phyloP scores from a whole-genome alignment of 2,113 vertebrate species.

The Petaurus breviceps region DNA sequence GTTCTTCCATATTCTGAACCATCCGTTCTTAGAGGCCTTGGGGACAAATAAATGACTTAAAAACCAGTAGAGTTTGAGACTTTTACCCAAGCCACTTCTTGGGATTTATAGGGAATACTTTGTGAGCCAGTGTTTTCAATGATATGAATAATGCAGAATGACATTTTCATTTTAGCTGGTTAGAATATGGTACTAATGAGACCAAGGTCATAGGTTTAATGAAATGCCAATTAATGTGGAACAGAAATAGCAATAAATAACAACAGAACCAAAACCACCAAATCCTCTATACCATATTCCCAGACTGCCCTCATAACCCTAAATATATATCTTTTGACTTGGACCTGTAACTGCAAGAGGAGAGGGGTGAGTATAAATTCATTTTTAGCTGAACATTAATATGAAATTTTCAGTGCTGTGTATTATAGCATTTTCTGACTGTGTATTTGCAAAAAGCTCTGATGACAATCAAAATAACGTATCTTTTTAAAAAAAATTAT shows the following conservation, averaged over 20 bases:
- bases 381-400: not conserved
- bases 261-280: not conserved
- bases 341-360: not conserved
- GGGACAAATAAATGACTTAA: not conserved
- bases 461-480: not conserved
- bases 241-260: not conserved
- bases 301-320: not conserved
- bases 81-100: not conserved
- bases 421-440: not conserved
- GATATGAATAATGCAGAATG: slow-evolving; percentile 13
- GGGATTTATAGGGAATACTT: not conserved
- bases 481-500: not conserved
- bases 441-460: not conserved
- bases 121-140: slow-evolving; percentile 20
- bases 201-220: not conserved
- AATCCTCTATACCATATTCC: not conserved
- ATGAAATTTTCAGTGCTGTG: not conserved
- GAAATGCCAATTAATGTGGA: not conserved
- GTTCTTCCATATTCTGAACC: not conserved
- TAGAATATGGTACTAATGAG: not conserved
- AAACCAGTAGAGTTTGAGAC: not conserved
- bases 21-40: not conserved
- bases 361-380: not conserved
- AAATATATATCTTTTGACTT: not conserved
- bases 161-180: not conserved